These are phyloP conservation scores for Heliconius ethilla DNA, from an alignment of 2,888 invertebrate genomes.

Conservation along the genomic window DNA sequence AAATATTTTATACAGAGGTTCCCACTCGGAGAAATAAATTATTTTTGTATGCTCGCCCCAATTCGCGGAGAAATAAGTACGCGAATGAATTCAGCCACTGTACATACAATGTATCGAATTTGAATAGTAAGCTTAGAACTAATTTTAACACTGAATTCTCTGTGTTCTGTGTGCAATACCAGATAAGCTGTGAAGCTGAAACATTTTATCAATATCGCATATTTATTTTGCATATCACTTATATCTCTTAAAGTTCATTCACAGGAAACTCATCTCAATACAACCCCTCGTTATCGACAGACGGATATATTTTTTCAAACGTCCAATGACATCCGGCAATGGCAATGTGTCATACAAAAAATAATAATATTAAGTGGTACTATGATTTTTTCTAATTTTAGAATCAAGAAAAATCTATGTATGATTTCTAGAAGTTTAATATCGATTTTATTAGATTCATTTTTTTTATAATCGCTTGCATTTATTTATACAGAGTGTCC, in stretches of 20 bases:
- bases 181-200: background rate
- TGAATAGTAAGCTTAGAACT: background rate
- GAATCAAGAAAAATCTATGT: background rate
- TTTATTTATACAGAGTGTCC: no score
- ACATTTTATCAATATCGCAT: background rate
- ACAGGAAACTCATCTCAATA: conserved; percentile 27
- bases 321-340: conserved; percentile 31
- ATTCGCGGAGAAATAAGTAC: background rate
- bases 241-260: conserved; percentile 23
- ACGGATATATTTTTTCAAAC: conserved; percentile 27
- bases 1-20: no score
- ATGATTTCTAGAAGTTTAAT: no score
- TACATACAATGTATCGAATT: background rate
- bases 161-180: background rate
- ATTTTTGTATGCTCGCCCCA: background rate
- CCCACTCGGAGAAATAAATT: background rate
- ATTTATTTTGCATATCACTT: conserved; percentile 19
- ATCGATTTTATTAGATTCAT: no score
- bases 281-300: conserved; percentile 26
- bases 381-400: conserved; percentile 28
- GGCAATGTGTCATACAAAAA: conserved; percentile 14
- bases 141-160: background rate
- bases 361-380: background rate
- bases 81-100: background rate
- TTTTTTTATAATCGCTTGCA: no score